Evolutionary conservation across 2,113 vertebrate genomes (phyloP).

Genomic region (Eulacestoma nigropectus): DNA sequence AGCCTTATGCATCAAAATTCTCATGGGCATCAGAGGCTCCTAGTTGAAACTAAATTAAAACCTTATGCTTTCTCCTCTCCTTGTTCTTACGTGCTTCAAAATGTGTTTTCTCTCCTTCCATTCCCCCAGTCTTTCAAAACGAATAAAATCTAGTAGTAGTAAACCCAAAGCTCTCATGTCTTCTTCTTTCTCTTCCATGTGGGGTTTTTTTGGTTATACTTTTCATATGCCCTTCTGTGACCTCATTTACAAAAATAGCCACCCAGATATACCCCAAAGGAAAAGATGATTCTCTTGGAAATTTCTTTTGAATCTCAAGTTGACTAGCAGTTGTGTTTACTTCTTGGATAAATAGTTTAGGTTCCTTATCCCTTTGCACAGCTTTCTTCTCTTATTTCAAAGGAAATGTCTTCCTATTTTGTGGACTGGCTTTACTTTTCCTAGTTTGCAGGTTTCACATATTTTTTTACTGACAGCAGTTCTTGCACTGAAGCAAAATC

Average conservation of each 20-base stretch:
- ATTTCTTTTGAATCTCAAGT: background rate
- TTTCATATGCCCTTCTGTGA: background rate
- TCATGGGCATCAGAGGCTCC: background rate
- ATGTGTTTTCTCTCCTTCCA: background rate
- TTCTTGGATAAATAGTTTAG: background rate
- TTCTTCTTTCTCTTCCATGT: background rate
- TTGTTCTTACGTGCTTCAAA: background rate
- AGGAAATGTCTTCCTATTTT: background rate
- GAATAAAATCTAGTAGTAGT: background rate
- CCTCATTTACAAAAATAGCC: slow-evolving; percentile 34
- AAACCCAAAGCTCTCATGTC: background rate
- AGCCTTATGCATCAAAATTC: background rate
- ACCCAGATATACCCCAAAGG: slow-evolving; percentile 23
- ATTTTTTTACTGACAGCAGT: background rate
- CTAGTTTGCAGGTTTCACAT: background rate
- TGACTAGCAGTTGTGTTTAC: background rate
- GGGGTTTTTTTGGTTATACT: background rate
- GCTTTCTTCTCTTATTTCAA: background rate
- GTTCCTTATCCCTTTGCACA: background rate
- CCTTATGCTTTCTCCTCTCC: background rate
- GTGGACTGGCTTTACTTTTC: background rate
- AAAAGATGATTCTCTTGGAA: slow-evolving; percentile 20
- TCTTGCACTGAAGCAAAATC: background rate
- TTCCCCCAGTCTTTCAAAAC: background rate
- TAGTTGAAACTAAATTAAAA: background rate